Evolutionary conservation across 2,113 vertebrate species (phyloP), one percentile per base, ranked within the genome.

Genomic region (Chroicocephalus ridibundus): DNA sequence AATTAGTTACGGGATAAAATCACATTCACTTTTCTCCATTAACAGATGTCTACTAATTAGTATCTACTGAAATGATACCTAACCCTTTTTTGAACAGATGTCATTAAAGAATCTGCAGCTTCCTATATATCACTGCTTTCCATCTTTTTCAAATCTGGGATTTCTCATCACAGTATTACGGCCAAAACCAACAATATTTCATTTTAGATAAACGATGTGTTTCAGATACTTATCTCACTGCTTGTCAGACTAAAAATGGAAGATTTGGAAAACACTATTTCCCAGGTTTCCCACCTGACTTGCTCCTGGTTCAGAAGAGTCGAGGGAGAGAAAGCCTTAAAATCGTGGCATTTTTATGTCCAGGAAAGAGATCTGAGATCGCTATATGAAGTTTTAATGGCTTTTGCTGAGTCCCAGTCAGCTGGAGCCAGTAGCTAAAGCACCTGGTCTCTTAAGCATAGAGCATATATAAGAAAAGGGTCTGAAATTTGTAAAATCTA

Each of bases 201-300:
- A 83, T 93, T 79, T 94, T 61, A 91, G 71, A 94, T 91, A 80
- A 84, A 96, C 12, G 9, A 71, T 82, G 60, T 84, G 75, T 57
- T 81, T 88, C 62, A 95, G 90, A 81, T 90, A 80, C 78, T 92
- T 95, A 82, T 96, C 64, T 92, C 76, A 38, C 46, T 82, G 20
- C 75, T 91, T 93, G 84, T 83, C 90, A 95, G 51, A 47, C n/a
- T 83, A 3, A 96, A 94, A 94, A 88, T 91, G 61, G 88, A 95
- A 91, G 90, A 70, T 74, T 90, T 93, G 51, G 74, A 93, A 94
- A 91, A 85, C 74, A 85, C 9, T 85, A 55, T 85, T 96, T 93
- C 72, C 57, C 88, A 94, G 61, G 52, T 81, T 96, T 94, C 80
- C 82, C 72, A 83, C 61, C 49, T 90, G 91, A 90, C 61, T 74